A percentile compares a stretch with the other conserved stretches of the same genome.
Conservation (phyloP, 2,797 vertebrate species). For the Ctenopoma multispine region DNA sequence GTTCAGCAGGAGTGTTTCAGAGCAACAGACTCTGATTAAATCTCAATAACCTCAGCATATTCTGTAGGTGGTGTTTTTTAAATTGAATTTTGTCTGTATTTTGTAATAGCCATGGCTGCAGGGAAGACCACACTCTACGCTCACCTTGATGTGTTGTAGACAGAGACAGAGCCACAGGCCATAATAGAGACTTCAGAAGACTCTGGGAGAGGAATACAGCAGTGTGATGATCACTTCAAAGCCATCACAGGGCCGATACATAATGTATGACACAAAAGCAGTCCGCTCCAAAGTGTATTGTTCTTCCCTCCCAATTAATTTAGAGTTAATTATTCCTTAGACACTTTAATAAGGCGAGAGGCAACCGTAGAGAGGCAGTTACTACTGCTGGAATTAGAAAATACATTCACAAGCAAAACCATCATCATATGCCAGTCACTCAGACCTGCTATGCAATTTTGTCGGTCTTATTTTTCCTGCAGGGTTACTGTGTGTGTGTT, state of each 20-base stretch:
- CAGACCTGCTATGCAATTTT: background rate
- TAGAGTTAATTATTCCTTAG: conserved; percentile 74
- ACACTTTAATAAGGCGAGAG: conserved; percentile 61
- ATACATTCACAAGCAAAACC: conserved; percentile 34
- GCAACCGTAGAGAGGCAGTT: conserved; percentile 47
- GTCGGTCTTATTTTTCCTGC: background rate
- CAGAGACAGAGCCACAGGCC: conserved; percentile 66
- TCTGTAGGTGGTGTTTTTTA: conserved; percentile 54
- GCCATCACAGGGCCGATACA: conserved; percentile 63
- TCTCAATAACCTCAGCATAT: conserved; percentile 53
- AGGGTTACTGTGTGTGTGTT: background rate
- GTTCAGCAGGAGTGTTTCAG: conserved; percentile 50
- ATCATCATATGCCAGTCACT: conserved; percentile 29
- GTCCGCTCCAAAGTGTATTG: conserved; percentile 66
- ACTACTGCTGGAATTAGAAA: conserved; percentile 44
- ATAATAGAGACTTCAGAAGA: conserved; percentile 73
- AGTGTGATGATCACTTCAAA: conserved; percentile 74
- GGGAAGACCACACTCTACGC: conserved; percentile 29
- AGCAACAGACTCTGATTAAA: conserved; percentile 60
- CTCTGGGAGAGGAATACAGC: conserved; percentile 60
- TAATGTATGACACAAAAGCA: conserved; percentile 73
- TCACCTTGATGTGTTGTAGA: conserved; percentile 72
- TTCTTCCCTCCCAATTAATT: conserved; percentile 77
- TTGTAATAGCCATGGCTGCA: conserved; percentile 42
- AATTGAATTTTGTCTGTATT: conserved; percentile 68